phyloP scores from a whole-genome alignment of 1,140 invertebrate species.

The Apis mellifera region Amel_HAv3.1 CM009940.2:10995001-10995500 shows the following conservation, averaged over 20 bases:
- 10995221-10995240: neutral
- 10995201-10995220: no score
- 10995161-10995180: no score
- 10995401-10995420: slow-evolving; percentile 26
- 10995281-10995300: neutral
- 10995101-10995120: no score
- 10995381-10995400: slow-evolving; percentile 19
- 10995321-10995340: slow-evolving; percentile 39
- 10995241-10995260: no score
- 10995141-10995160: no score
- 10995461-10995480: neutral
- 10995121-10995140: no score
- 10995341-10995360: slow-evolving; percentile 68
- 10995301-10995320: slow-evolving; percentile 4
- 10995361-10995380: slow-evolving; percentile 55
- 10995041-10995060: no score
- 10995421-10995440: slow-evolving; percentile 22
- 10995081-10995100: no score
- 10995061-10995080: no score
- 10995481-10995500: slow-evolving; percentile 22
- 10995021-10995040: no score
- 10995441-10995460: slow-evolving; percentile 20
- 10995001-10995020: no score
- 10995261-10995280: neutral
- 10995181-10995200: no score